Evolutionary conservation across 2,797 vertebrate genomes (phyloP).

Genomic region (Scolopax bukidnonensis): DNA sequence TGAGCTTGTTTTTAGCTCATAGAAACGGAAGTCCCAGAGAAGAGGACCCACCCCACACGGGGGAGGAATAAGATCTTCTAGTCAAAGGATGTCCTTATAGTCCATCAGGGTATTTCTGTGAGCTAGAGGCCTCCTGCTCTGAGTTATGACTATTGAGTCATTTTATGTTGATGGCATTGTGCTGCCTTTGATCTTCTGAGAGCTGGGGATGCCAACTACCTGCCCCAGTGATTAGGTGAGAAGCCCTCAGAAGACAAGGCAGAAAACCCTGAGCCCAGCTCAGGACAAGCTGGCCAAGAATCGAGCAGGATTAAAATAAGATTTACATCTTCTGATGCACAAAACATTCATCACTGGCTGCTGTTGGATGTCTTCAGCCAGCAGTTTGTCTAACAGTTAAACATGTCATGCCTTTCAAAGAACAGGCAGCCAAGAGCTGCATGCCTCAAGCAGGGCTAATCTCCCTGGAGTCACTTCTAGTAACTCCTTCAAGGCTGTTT

Average conservation of each 20-base stretch:
- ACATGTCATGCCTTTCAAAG: slow-evolving; percentile 14
- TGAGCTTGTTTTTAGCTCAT: neutral
- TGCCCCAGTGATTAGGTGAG: rapidly evolving
- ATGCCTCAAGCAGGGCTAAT: neutral
- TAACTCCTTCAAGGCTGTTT: slow-evolving; percentile 27
- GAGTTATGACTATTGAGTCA: neutral
- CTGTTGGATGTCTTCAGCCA: neutral
- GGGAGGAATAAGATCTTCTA: neutral
- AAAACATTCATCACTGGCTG: slow-evolving; percentile 19
- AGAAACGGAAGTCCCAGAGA: neutral
- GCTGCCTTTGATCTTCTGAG: neutral
- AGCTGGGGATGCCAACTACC: neutral
- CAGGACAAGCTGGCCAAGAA: neutral
- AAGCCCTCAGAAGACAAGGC: neutral
- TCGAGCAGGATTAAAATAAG: slow-evolving; percentile 27
- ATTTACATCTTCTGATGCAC: neutral
- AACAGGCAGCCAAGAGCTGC: neutral
- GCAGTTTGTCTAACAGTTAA: neutral
- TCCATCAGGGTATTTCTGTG: neutral
- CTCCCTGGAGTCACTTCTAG: neutral
- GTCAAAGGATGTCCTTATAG: neutral
- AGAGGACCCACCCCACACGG: neutral
- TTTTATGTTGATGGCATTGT: neutral
- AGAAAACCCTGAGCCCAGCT: neutral
- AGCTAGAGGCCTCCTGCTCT: neutral